Evolutionary conservation across 2,113 vertebrate genomes (phyloP).

Genomic region (Aspiorhynchus laticeps): DNA sequence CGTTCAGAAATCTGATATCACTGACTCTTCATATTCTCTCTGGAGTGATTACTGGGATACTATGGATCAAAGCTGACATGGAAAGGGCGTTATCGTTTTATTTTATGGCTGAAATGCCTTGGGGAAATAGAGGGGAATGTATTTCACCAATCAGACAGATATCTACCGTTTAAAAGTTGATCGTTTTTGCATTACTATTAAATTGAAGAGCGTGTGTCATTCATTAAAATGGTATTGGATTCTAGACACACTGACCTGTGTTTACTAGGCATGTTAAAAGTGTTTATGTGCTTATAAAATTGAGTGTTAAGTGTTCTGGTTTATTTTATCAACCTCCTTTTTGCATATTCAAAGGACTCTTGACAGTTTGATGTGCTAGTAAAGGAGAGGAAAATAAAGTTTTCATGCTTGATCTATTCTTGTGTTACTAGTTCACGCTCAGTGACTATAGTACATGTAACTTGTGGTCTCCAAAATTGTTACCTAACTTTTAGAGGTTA

Average conservation of each 20-base stretch:
- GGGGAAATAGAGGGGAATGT: neutral
- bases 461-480: neutral
- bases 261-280: neutral
- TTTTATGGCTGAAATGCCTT: slow-evolving; percentile 14
- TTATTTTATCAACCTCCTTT: neutral
- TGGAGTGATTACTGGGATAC: neutral
- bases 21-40: neutral
- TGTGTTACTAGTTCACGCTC: neutral
- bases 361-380: slow-evolving; percentile 29
- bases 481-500: neutral
- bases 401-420: neutral
- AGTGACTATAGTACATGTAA: neutral
- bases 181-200: neutral
- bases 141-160: neutral
- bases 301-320: neutral
- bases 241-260: neutral
- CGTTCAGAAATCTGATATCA: slow-evolving; percentile 15
- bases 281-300: slow-evolving; percentile 33
- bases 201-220: neutral
- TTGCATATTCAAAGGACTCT: neutral
- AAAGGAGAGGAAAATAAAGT: neutral
- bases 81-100: slow-evolving; percentile 29
- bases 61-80: slow-evolving; percentile 31
- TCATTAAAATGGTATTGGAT: neutral
- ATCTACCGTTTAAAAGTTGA: neutral